Conservation (phyloP, 2,113 vertebrate species). For the Cinclus cinclus region DNA sequence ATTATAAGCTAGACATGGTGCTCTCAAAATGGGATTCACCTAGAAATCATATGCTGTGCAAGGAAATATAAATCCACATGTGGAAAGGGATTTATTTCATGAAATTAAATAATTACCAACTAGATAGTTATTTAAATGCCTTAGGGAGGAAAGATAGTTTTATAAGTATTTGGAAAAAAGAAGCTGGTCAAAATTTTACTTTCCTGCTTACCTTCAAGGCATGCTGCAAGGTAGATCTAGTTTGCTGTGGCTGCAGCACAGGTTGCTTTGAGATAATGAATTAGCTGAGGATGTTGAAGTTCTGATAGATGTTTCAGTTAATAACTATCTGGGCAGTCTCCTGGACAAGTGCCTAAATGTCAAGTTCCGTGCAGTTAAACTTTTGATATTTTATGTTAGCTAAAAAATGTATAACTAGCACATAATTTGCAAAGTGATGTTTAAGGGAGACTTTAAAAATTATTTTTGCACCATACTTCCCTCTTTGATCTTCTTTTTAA, state of each 20-base stretch:
- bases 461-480: background rate
- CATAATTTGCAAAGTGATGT: background rate
- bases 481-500: background rate
- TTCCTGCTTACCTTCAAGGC: background rate
- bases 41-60: background rate
- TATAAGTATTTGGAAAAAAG: background rate
- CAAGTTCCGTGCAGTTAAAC: background rate
- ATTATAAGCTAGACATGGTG: background rate
- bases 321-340: background rate
- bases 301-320: background rate
- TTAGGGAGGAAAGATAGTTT: background rate
- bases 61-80: background rate
- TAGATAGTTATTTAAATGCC: background rate
- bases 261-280: background rate
- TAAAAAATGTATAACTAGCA: background rate
- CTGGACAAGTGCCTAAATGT: background rate
- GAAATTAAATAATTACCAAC: background rate
- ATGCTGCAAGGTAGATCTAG: background rate
- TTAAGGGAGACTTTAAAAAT: background rate
- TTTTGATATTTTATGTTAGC: background rate
- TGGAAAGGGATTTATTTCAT: background rate
- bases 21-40: background rate
- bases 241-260: background rate
- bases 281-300: background rate
- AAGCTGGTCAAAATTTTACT: background rate